These are phyloP conservation scores for Eidolon helvum DNA, from an alignment of 2,113 vertebrate genomes.

Conservation along the genomic window DNA sequence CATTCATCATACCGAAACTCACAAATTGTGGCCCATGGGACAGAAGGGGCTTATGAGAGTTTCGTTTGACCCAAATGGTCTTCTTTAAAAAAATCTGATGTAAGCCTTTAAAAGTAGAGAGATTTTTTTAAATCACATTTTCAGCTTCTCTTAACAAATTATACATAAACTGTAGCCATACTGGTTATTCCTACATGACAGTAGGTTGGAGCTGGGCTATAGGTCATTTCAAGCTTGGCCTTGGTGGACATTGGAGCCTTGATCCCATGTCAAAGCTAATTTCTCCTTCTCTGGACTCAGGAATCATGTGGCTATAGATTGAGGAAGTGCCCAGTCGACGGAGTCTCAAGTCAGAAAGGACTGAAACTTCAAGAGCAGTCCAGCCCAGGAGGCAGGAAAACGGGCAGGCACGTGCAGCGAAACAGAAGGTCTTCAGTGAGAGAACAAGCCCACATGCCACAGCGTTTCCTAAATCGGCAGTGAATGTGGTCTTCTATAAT, in stretches of 20 bases:
- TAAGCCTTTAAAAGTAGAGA: background rate
- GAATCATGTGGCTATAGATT: background rate
- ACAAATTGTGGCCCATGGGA: background rate
- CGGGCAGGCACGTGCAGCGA: background rate
- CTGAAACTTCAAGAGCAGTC: background rate
- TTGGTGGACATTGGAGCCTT: background rate
- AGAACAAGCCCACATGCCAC: background rate
- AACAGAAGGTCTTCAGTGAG: background rate
- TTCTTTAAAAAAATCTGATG: background rate
- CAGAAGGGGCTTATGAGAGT: background rate
- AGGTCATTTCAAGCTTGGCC: background rate
- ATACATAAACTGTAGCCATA: background rate
- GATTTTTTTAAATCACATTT: background rate
- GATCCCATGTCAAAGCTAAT: background rate
- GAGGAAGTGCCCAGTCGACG: background rate
- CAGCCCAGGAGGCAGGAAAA: background rate
- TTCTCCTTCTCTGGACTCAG: background rate
- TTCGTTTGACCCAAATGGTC: background rate
- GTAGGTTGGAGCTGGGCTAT: background rate
- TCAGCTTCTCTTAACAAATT: background rate
- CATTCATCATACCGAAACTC: background rate
- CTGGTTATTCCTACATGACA: background rate
- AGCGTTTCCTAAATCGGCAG: background rate
- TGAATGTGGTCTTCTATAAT: background rate
- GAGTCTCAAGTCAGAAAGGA: background rate